Conservation (phyloP, 1,140 invertebrate genomes). For the Dendroctonus ponderosae region DNA sequence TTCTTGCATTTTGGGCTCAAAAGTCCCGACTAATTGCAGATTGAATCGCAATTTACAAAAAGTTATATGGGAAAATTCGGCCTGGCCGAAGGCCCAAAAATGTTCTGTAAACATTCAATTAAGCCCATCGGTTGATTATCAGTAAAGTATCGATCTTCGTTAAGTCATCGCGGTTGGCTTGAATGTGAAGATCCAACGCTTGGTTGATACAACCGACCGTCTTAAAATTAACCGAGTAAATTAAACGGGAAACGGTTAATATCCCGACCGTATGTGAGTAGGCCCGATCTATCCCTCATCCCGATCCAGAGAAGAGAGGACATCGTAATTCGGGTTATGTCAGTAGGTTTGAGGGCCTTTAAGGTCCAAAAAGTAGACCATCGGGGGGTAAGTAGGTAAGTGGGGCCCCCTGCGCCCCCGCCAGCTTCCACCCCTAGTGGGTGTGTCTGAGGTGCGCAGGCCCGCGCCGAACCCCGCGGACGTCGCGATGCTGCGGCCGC, state of each 20-base stretch:
- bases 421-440: conserved; percentile 24
- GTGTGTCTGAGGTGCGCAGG: conserved; percentile 43
- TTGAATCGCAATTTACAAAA: too few relatives aligned
- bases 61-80: too few relatives aligned
- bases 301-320: not conserved
- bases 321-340: conserved; percentile 26
- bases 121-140: too few relatives aligned
- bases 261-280: not conserved
- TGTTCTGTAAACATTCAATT: too few relatives aligned
- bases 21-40: too few relatives aligned
- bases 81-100: too few relatives aligned
- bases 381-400: conserved; percentile 31
- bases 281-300: not conserved
- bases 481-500: conserved; percentile 32
- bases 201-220: not conserved
- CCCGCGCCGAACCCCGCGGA: conserved; percentile 28
- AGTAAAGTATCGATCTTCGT: too few relatives aligned
- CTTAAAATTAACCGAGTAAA: not conserved
- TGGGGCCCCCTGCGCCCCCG: conserved; percentile 14
- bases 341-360: conserved; percentile 39
- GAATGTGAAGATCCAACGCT: not conserved
- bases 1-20: too few relatives aligned
- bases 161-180: not conserved
- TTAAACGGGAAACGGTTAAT: not conserved
- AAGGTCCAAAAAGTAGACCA: conserved; percentile 45